phyloP scores from a whole-genome alignment of 2,888 invertebrate genomes.

The Nomada fabriciana region DNA sequence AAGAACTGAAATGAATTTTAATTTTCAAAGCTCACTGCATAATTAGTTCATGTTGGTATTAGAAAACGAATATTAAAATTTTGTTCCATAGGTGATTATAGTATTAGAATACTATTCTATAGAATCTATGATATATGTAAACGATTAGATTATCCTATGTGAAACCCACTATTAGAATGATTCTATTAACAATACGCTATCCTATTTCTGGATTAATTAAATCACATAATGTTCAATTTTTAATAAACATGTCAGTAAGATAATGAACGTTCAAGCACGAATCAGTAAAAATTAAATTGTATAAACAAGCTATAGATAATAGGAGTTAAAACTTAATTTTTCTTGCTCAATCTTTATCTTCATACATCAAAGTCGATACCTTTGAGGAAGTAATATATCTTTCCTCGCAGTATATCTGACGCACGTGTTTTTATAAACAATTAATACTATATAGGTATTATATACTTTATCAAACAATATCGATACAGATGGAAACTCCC shows the following conservation, averaged over 20 bases:
- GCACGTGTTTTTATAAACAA: background rate
- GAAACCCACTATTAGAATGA: background rate
- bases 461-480: background rate
- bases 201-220: background rate
- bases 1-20: too few species aligned
- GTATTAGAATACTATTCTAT: too few species aligned
- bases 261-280: background rate
- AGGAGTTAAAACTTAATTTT: background rate
- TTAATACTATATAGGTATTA: background rate
- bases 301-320: background rate
- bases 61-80: too few species aligned
- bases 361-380: background rate
- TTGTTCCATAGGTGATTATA: too few species aligned
- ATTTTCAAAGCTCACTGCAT: too few species aligned
- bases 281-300: background rate
- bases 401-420: background rate
- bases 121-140: too few species aligned
- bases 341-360: constrained; percentile 1
- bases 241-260: background rate
- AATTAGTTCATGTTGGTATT: too few species aligned
- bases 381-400: background rate
- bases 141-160: too few species aligned
- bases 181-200: background rate
- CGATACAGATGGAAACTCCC: background rate
- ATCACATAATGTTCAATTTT: background rate